Evolutionary conservation across 2,888 invertebrate genomes (phyloP), one percentile per base, ranked within the genome.

Genomic region (Seladonia tumulorum): DNA sequence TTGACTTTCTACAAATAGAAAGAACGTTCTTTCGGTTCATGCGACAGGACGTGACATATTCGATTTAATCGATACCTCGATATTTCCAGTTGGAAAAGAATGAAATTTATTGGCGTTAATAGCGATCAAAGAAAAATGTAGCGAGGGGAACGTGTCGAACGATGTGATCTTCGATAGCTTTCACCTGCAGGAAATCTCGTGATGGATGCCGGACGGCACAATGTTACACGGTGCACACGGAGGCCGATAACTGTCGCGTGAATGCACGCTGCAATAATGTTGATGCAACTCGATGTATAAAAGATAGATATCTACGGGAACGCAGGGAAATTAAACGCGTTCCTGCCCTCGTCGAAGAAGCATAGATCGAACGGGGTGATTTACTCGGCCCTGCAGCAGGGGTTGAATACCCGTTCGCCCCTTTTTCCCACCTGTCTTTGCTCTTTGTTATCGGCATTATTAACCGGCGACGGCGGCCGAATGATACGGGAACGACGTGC

Each of bases 131-230:
- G 22, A 10, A 22, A 53, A 53, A 53, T 53, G 53, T 53, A 53
- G n/a, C 53, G 53, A 53, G 22, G 53, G 22, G 18, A 10, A 22
- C 53, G 42, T 45, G 70, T 60, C 60, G 60, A 60, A 60, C 60
- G 60, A 57, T 39, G 47, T 85, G 83, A 82, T 80, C 70, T 71
- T 53, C 72, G 72, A 78, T 42, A 49, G 35, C 47, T 81, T 87
- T 90, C 88, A 84, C 84, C 82, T 79, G 88, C 87, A 90, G 87
- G 87, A 95, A 95, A 90, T 96, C 96, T 8, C 94, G 96, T 89
- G 97, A 90, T 91, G 88, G 90, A 91, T 90, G 85, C 85, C 81
- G 22, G 22, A 53, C 10, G 53, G 81, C 72, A 83, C 86, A 85
- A 90, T 85, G 82, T 90, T 87, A 82, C 79, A 71, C 78, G 81